Conservation (phyloP, 2,888 invertebrate genomes). For the Marronus borbonicus region DNA sequence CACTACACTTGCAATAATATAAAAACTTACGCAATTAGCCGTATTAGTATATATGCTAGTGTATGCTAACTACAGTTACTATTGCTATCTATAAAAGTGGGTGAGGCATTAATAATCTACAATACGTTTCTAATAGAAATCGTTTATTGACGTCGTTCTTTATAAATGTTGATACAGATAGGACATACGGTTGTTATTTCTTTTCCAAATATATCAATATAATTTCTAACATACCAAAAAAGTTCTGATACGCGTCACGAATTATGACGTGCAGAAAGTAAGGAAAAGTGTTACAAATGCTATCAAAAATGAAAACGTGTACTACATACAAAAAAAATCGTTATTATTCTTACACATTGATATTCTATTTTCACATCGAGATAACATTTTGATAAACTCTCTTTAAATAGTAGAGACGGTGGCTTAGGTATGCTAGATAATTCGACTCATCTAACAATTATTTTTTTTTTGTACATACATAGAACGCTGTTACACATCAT, state of each 20-base stretch:
- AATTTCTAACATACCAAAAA: conserved; percentile 50
- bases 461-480: conserved; percentile 29
- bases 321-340: conserved; percentile 6
- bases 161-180: conserved; percentile 56
- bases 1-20: neutral
- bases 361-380: conserved; percentile 35
- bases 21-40: conserved; percentile 27
- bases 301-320: conserved; percentile 9
- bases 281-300: neutral
- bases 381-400: conserved; percentile 36
- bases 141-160: conserved; percentile 48
- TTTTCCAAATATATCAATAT: neutral
- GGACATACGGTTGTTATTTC: conserved; percentile 38
- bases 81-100: neutral
- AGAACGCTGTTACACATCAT: conserved; percentile 29
- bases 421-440: conserved; percentile 5
- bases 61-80: neutral
- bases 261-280: neutral
- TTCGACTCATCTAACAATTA: conserved; percentile 37
- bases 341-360: neutral
- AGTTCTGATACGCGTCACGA: conserved; percentile 22
- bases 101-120: conserved; percentile 51
- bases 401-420: neutral
- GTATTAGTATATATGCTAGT: neutral
- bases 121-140: conserved; percentile 49